Base-by-base conservation (phyloP, 1,140 invertebrate species). In the Neodiprion pinetum region DNA sequence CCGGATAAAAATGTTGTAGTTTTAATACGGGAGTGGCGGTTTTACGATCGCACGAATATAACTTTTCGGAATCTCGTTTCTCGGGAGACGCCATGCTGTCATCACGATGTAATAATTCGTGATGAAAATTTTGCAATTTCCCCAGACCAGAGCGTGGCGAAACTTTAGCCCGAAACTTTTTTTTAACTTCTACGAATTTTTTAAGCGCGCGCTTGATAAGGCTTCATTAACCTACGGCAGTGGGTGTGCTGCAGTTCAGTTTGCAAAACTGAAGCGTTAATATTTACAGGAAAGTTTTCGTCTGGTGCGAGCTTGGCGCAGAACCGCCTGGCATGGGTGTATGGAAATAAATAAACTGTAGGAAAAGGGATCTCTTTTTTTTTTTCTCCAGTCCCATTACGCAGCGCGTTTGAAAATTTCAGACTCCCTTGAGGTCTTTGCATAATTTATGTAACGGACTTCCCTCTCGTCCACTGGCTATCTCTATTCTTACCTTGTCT, bases 331-430 rank as follows among this genome's bases (percentile, higher is more conserved):
- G 0, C 53, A 17, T 9, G 53, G 53, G 53, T 61, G 53, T 61
- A 61, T 61, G 53, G n/a, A 61, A 61, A 17, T 61, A 61, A 61
- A 61, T 61, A 61, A 61, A 61, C n/a, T 61, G 53, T 14, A 61
- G 53, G 9, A 9, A 61, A 61, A 61, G 9, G 9, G 4, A 11
- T 4, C 11, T 40, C 17, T 21, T 21, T 61, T 61, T 61, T 61
- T 61, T 61, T 61, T 61, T 61, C 53, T 14, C 53, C 0, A 61
- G 53, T 61, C 53, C 53, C n/a, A 5, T 61, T 40, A 14, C 53
- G 11, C 53, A 61, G 11, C 53, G 53, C 11, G 53, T 9, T 12
- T 61, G 11, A 61, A 61, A 61, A 61, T 61, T 61, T 61, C 53
- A 61, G 53, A 61, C 53, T 61, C 53, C 53, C 53, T 17, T 1